Evolutionary conservation across 2,113 vertebrate genomes (phyloP), one percentile per base, ranked within the genome.

Genomic region (Nymphicus hollandicus): DNA sequence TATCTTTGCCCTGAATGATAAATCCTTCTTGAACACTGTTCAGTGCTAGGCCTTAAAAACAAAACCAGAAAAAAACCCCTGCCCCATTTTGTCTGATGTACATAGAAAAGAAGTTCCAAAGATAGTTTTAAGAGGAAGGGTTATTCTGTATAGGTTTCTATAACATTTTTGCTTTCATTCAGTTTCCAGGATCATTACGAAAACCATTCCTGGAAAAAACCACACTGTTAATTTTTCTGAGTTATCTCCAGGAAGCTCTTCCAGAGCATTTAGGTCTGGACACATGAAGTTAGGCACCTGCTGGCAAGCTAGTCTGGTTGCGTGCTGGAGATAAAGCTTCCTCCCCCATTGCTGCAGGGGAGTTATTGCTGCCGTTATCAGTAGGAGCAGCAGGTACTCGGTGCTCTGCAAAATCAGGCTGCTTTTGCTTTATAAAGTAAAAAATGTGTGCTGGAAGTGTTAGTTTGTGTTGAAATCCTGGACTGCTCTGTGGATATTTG

Each of bases 261-360:
- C 53, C 66, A 63, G 46, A 23, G 46, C 52, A 9, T 52, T 78
- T 25, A 47, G 39, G 44, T 58, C 37, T 1, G 18, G 72, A 78
- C 65, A 49, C 56, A 47, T 79, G 10, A 78, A 93, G 37, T 49
- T 60, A 95, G 80, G 88, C 39, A 95, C 76, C 95, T 93, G 93
- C 93, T 93, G 65, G 69, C 84, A 71, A 29, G 17, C 23, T 31
- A 22, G 64, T 88, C 43, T 24, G 18, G 17, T 55, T 24, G 33
- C 4, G 3, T 77, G 35, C 66, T 1, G 4, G 74, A 79, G 78
- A 49, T 44, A 52, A 17, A 17, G 16, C 33, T 91, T 88, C 35
- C 15, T 64, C 31, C 33, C 43, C 15, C 7, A 17, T 46, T 3
- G 0, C 76, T 94, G 68, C 88, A 78, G 41, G n/a, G 65, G 22